Evolutionary conservation across 1,140 invertebrate species (phyloP), one percentile per base, ranked within the genome.

Genomic region (Brachionus calyciflorus): DNA sequence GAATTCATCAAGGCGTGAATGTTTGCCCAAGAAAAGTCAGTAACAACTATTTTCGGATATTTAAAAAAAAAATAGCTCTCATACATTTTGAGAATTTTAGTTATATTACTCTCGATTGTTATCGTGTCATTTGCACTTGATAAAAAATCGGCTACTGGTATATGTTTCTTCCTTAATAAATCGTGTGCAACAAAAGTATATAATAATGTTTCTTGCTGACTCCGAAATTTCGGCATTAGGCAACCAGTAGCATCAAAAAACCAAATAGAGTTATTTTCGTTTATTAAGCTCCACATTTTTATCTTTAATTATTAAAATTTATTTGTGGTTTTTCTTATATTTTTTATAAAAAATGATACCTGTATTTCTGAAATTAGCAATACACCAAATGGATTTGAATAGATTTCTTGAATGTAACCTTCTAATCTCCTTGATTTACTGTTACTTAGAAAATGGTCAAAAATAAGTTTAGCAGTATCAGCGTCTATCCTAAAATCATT

Each of bases 11-110:
- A 40, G 40, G 30, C 57, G 17, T 63, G 14, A 19, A 63, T 37
- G 19, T 63, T 63, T 17, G 57, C 57, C 57, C 57, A 40, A 14
- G 57, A 63, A 63, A 63, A 63, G 26, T 63, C 33, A 4, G 30
- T 17, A 17, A 63, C 57, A 3, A 63, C 4, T 17, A 63, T 40
- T 14, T n/a, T 17, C 5, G 57, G 57, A 17, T 7, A 4, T 12
- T 40, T 1, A 24, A 40, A 63, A 63, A 17, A 63, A 2, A 1
- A 17, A 21, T 63, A 40, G 9, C 14, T 37, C n/a, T 63, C 17
- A 3, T 7, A n/a, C 17, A 17, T 17, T 6, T 40, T n/a, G n/a
- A n/a, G n/a, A n/a, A n/a, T n/a, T n/a, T n/a, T n/a, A n/a, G n/a
- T n/a, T n/a, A n/a, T n/a, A n/a, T n/a, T n/a, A 17, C 10, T 40